A percentile compares a stretch with the other conserved stretches of the same genome.
Evolutionary conservation across 1,140 invertebrate species (phyloP).

Genomic region (Ostrea denselamellosa): DNA sequence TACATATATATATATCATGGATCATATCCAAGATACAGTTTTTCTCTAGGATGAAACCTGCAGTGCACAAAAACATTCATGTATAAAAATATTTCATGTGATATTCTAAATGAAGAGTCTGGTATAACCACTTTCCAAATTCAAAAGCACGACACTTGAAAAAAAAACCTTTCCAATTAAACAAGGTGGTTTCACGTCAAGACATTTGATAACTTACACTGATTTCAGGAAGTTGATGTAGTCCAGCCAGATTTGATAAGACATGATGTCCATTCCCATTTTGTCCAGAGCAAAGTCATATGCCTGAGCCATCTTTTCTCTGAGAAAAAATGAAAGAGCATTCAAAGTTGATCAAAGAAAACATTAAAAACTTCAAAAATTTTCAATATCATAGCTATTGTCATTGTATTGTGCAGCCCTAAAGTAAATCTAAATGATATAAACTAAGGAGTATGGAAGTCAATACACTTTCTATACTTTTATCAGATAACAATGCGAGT

Average conservation of each 20-base stretch:
- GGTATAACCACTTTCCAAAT: background rate
- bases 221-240: conserved; percentile 98
- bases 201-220: conserved; percentile 82
- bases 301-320: conserved; percentile 99
- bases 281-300: conserved; percentile 99
- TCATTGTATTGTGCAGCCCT: no score
- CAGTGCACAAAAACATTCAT: no score
- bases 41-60: background rate
- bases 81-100: no score
- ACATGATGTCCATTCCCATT: conserved; percentile 98
- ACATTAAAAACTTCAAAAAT: no score
- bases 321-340: conserved; percentile 76
- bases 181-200: no score
- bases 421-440: no score
- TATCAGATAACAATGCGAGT: no score
- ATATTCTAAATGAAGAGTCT: no score
- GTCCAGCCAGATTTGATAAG: conserved; percentile 97
- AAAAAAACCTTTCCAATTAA: background rate
- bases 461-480: no score
- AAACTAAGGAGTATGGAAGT: no score
- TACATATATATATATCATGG: background rate
- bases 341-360: no score
- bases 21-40: background rate
- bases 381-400: no score
- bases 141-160: background rate